Conservation (phyloP, 1,140 invertebrate genomes). For the Metaphire vulgaris region DNA sequence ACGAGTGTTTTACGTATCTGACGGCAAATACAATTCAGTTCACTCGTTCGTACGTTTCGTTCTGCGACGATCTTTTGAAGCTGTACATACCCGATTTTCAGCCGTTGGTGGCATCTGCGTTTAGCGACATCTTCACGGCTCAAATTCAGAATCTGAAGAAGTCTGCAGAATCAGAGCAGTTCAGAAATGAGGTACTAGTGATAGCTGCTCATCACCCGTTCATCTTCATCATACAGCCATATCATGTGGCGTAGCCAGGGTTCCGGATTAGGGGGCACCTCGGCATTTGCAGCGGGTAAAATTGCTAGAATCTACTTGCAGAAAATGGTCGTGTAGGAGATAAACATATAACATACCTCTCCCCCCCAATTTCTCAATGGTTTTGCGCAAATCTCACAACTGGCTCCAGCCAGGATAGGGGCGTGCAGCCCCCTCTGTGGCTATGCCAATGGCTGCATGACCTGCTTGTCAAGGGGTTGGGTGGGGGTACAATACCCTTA, state of each 20-base stretch:
- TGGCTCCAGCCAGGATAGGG: too few relatives aligned
- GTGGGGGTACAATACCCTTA: too few relatives aligned
- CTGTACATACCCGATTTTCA: slow-evolving; percentile 62
- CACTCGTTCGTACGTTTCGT: slow-evolving; percentile 61
- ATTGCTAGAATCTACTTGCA: too few relatives aligned
- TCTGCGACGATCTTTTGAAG: slow-evolving; percentile 64
- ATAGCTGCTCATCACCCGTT: background rate
- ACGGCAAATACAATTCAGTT: slow-evolving; percentile 67
- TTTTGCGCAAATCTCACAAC: too few relatives aligned
- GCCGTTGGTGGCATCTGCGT: slow-evolving; percentile 59
- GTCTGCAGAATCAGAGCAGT: background rate
- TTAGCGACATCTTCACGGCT: slow-evolving; percentile 61
- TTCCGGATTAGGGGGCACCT: too few relatives aligned
- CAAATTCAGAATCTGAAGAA: slow-evolving; percentile 55
- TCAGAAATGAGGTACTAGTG: background rate
- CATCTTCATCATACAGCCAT: background rate
- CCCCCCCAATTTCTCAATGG: too few relatives aligned
- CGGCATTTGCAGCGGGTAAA: background rate
- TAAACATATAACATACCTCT: too few relatives aligned
- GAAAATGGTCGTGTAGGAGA: too few relatives aligned
- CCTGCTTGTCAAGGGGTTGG: too few relatives aligned
- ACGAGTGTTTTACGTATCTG: slow-evolving; percentile 63
- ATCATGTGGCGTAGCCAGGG: background rate
- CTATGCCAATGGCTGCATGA: too few relatives aligned
- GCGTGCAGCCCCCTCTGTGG: too few relatives aligned